A percentile compares a stretch with the other conserved stretches of the same genome.
Evolutionary conservation across 2,797 vertebrate genomes (phyloP).

Genomic region (Coendou prehensilis): DNA sequence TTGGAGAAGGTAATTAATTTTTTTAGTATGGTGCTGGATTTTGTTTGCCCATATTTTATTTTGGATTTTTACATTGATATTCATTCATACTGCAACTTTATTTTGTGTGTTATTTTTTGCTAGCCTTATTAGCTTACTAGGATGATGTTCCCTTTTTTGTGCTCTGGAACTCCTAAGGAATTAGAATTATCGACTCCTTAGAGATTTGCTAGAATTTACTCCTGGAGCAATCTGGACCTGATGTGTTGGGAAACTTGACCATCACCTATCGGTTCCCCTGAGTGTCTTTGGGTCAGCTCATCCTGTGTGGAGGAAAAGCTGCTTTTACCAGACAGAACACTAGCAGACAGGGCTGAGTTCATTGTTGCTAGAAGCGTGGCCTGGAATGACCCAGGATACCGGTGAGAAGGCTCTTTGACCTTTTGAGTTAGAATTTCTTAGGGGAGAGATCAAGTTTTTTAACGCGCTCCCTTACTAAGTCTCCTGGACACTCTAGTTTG

Average conservation of each 20-base stretch:
- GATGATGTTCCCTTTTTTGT: conserved; percentile 1
- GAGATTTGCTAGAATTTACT: conserved; percentile 34
- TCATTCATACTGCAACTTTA: not conserved
- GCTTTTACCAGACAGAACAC: not conserved
- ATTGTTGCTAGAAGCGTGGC: conserved; percentile 5
- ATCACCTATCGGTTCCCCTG: not conserved
- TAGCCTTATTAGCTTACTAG: conserved; percentile 37
- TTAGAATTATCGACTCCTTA: conserved; percentile 32
- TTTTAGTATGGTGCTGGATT: conserved; percentile 31
- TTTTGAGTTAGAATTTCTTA: conserved; percentile 55
- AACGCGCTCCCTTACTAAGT: not conserved
- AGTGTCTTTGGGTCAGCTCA: conserved; percentile 39
- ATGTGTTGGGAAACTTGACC: not conserved
- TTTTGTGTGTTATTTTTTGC: conserved; percentile 44
- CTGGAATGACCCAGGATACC: not conserved
- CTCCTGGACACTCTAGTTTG: not conserved
- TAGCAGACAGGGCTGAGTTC: not conserved
- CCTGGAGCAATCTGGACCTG: not conserved
- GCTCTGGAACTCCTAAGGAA: conserved; percentile 22
- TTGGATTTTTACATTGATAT: conserved; percentile 49
- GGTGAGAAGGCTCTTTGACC: not conserved
- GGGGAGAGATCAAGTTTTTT: conserved; percentile 10
- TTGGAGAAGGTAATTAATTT: not conserved
- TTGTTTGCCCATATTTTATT: conserved; percentile 42
- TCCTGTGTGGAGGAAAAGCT: not conserved